Percentiles rank a stretch among this genome's conserved stretches.
Conservation (phyloP, 2,113 vertebrate species). For the Zeus faber region DNA sequence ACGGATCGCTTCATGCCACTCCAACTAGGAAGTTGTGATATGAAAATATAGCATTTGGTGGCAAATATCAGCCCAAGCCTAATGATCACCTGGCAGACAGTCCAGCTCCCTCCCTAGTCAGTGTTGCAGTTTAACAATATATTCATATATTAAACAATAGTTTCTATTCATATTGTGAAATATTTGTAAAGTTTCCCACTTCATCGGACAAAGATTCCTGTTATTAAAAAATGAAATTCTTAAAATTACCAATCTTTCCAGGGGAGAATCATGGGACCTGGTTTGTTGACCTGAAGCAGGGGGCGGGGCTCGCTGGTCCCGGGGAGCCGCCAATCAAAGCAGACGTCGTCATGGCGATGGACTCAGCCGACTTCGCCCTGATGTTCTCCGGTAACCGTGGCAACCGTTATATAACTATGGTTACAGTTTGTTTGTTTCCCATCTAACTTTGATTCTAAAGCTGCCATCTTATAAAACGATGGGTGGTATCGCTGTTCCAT, state of each 20-base stretch:
- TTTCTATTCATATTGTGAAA: neutral
- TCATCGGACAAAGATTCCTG: neutral
- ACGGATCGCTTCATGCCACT: too few species aligned
- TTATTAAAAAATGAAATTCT: neutral
- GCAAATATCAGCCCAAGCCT: too few species aligned
- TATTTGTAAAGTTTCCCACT: too few species aligned
- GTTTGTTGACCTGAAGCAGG: constrained; percentile 90
- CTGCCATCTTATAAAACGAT: too few species aligned
- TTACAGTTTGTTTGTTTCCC: constrained; percentile 9
- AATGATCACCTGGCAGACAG: too few species aligned
- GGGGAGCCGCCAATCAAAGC: constrained; percentile 77
- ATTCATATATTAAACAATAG: neutral
- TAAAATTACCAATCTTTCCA: constrained; percentile 41
- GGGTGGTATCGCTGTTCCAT: constrained; percentile 15
- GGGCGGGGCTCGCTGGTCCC: constrained; percentile 71
- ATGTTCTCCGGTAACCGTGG: constrained; percentile 87
- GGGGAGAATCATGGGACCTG: constrained; percentile 85
- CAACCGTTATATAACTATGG: neutral
- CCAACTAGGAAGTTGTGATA: too few species aligned
- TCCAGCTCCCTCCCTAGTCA: too few species aligned
- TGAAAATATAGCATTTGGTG: too few species aligned
- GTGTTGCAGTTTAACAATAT: neutral
- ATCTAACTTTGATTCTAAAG: too few species aligned
- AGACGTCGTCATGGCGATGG: constrained; percentile 90
- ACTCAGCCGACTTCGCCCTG: constrained; percentile 84